Conservation (phyloP, 2,888 invertebrate genomes). For the Athalia circularis region DNA sequence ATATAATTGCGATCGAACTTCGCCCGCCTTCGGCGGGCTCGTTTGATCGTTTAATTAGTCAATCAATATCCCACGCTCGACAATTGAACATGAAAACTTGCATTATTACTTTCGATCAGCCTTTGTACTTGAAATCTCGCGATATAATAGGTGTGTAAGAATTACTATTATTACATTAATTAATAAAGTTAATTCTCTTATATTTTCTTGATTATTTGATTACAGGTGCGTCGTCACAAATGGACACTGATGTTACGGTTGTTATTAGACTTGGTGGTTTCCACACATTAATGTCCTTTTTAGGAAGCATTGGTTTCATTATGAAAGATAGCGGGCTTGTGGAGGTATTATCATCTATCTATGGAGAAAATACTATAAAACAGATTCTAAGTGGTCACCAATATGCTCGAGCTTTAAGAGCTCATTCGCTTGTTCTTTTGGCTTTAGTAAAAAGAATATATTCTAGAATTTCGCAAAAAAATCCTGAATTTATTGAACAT, state of each 20-base stretch:
- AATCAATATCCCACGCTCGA: neutral
- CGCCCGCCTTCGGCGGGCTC: conserved; percentile 15
- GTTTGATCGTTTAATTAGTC: conserved; percentile 38
- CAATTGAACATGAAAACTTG: neutral
- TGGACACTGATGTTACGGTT: neutral
- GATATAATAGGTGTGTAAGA: too few relatives aligned
- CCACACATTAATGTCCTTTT: conserved; percentile 7
- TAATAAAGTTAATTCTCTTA: too few relatives aligned
- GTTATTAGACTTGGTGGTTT: conserved; percentile 10
- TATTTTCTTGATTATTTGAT: too few relatives aligned
- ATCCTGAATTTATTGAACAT: conserved; percentile 12
- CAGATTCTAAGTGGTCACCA: neutral
- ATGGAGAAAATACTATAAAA: conserved; percentile 14
- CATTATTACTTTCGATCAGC: conserved; percentile 11
- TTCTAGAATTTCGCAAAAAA: neutral
- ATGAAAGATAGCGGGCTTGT: neutral
- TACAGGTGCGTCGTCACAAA: neutral
- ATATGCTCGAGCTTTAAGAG: conserved; percentile 8
- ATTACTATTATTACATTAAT: too few relatives aligned
- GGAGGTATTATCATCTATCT: neutral
- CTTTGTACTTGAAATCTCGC: neutral
- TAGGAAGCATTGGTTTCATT: neutral
- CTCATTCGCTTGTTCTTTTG: conserved; percentile 1
- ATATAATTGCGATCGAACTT: too few relatives aligned
- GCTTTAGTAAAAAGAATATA: conserved; percentile 1